Conservation (phyloP, 2,888 invertebrate genomes). For the Thelaira solivaga region DNA sequence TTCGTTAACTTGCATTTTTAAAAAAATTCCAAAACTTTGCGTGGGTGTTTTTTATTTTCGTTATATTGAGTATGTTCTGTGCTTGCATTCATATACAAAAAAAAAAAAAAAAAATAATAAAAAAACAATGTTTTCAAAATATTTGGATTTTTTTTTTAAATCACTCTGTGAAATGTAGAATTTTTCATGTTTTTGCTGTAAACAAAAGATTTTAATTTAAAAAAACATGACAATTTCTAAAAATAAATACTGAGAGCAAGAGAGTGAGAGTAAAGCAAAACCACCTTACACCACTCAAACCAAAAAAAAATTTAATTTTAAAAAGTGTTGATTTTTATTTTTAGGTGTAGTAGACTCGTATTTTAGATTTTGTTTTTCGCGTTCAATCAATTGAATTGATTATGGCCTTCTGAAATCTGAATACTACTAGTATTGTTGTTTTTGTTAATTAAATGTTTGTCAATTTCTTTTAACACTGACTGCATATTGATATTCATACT, state of each 20-base stretch:
- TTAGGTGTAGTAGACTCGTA: background rate
- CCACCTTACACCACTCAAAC: constrained; percentile 44
- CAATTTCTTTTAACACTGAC: background rate
- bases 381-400: constrained; percentile 38
- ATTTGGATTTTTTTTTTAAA: constrained; percentile 27
- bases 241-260: constrained; percentile 23
- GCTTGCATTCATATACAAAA: constrained; percentile 24
- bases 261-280: constrained; percentile 15
- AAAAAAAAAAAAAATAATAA: constrained; percentile 16
- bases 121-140: constrained; percentile 42
- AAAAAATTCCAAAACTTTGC: constrained; percentile 53
- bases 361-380: constrained; percentile 8
- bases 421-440: background rate
- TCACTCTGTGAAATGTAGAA: background rate
- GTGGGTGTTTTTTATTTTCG: constrained; percentile 58
- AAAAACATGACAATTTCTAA: constrained; percentile 50
- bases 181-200: constrained; percentile 60
- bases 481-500: background rate
- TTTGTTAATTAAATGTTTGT: background rate
- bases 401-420: constrained; percentile 52
- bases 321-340: constrained; percentile 20
- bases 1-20: background rate
- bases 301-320: too few species aligned
- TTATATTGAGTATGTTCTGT: constrained; percentile 8
- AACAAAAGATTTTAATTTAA: constrained; percentile 44